Evolutionary conservation across 2,113 vertebrate species (phyloP).

Genomic region (Thermophis baileyi): DNA sequence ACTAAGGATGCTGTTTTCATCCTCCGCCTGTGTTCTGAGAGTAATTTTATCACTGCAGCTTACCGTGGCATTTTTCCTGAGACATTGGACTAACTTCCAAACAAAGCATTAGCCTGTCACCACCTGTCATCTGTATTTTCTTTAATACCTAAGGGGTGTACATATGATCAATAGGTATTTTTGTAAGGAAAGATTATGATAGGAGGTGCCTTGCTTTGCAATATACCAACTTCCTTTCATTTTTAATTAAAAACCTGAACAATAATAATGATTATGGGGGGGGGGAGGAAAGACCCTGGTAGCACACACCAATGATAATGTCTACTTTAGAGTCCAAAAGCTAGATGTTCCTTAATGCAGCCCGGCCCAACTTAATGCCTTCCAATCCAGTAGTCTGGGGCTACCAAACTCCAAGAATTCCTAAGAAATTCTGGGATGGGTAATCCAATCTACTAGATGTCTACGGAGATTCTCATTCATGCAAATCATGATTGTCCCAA

Average conservation of each 20-base stretch:
- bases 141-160: neutral
- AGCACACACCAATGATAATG: neutral
- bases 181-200: neutral
- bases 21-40: neutral
- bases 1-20: neutral
- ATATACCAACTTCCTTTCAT: neutral
- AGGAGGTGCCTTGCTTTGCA: neutral
- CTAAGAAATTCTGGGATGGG: neutral
- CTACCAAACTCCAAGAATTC: neutral
- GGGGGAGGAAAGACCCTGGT: neutral
- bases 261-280: neutral
- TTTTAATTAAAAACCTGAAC: neutral
- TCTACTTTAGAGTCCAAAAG: neutral
- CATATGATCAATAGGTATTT: neutral
- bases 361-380: neutral
- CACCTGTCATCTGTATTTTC: neutral
- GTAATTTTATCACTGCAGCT: neutral
- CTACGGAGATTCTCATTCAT: neutral
- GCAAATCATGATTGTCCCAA: neutral
- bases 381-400: neutral
- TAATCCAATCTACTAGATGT: neutral
- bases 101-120: neutral
- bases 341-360: neutral
- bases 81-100: neutral
- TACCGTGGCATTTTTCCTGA: neutral